Base-by-base conservation (phyloP, 2,888 invertebrate genomes). In the Catotricha subobsoleta region DNA sequence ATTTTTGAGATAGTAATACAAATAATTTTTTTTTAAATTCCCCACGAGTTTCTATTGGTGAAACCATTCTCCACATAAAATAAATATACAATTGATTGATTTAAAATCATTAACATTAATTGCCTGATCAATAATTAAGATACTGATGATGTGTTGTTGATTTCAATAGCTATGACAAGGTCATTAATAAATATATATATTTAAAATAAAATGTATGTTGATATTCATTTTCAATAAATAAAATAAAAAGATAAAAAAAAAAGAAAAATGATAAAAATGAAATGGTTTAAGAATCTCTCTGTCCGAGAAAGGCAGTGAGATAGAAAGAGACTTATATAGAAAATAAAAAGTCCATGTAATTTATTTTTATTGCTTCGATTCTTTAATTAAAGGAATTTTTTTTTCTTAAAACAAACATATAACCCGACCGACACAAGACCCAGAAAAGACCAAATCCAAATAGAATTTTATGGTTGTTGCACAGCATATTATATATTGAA, bases 41-140 rank as follows among this genome's bases (percentile, higher is more conserved):
- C n/a, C n/a, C n/a, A n/a, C n/a, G n/a, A n/a, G n/a, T n/a, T n/a
- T n/a, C n/a, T n/a, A n/a, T n/a, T n/a, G n/a, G n/a, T n/a, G n/a
- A n/a, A n/a, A n/a, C n/a, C n/a, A n/a, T n/a, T n/a, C n/a, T n/a
- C n/a, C n/a, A n/a, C n/a, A n/a, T n/a, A n/a, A n/a, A n/a, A n/a
- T n/a, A n/a, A n/a, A n/a, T n/a, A n/a, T n/a, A n/a, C n/a, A n/a
- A n/a, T n/a, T 36, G 20, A 36, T 36, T 36, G 36, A 36, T 36
- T 36, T 10, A 36, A 23, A 36, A 20, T 20, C 36, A 36, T 36
- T 36, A 36, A 36, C 21, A 36, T 36, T 36, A 36, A 36, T 36
- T 36, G 36, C 25, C 23, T 23, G 36, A 36, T 36, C 36, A 36
- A 36, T 36, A 36, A 36, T 36, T 36, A 36, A 36, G 36, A 36